These are phyloP conservation scores for Allolobophora icterica DNA, from an alignment of 2,888 invertebrate species.

Conservation along the genomic window DNA sequence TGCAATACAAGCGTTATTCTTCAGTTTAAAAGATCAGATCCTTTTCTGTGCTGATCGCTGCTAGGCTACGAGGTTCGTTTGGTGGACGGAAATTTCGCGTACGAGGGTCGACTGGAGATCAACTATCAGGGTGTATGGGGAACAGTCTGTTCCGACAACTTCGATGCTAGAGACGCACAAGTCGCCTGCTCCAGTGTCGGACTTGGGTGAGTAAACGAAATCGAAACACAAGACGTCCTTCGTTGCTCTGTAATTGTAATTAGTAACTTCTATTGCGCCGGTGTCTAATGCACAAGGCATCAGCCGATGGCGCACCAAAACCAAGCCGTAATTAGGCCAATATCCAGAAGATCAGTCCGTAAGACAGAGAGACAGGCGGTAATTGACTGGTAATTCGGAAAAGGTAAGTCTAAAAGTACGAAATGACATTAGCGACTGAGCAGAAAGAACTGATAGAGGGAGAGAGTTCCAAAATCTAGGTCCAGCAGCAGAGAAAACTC, in stretches of 20 bases:
- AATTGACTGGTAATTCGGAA: too few relatives aligned
- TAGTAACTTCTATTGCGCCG: too few relatives aligned
- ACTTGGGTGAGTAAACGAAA: neutral
- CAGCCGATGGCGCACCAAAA: too few relatives aligned
- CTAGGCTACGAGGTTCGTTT: neutral
- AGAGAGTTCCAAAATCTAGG: neutral
- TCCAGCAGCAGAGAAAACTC: too few relatives aligned
- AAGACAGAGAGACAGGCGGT: neutral
- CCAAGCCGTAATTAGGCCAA: too few relatives aligned
- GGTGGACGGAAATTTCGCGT: neutral
- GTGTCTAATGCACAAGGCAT: too few relatives aligned
- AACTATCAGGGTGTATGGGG: conserved; percentile 14
- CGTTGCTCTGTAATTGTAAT: too few relatives aligned
- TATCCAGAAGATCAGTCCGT: too few relatives aligned
- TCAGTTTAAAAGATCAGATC: too few relatives aligned
- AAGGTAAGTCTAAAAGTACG: too few relatives aligned
- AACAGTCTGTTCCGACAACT: neutral
- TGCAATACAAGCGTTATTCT: neutral
- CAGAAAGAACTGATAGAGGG: neutral
- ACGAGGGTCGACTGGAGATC: conserved; percentile 18
- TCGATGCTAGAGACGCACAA: neutral
- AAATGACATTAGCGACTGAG: neutral
- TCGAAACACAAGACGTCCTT: neutral
- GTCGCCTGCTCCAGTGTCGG: neutral
- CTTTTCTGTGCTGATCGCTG: neutral